Base-by-base conservation (phyloP, 2,113 vertebrate species). In the Hemichromis elongatus region DNA sequence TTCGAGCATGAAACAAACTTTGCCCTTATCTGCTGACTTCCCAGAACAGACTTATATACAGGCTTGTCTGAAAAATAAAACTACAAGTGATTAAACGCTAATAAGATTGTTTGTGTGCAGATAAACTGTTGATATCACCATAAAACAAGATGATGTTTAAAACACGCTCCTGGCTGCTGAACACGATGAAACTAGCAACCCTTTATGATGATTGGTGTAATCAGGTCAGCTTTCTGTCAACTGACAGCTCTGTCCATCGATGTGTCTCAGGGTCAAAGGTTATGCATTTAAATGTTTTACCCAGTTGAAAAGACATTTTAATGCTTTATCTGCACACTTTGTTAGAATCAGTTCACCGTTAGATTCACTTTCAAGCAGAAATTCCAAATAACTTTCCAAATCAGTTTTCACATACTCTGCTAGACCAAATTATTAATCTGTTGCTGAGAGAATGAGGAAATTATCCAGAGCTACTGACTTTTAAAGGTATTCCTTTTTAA, bases 311-410 rank as follows among this genome's bases (percentile, higher is more conserved):
- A 26, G 0, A 70, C 37, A 45, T 45, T 70, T 42, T 2, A 6
- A 24, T 0, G 0, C 37, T 24, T 68, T 16, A 45, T 26, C n/a
- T 42, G 63, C 13, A 45, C 21, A 1, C 16, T 70, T 68, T 68
- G 37, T 6, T 42, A 9, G 12, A 3, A 42, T 24, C 12, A 1
- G 35, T 40, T 66, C 19, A 14, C 12, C 1, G 2, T 40, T 40
- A 66, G 35, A 66, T 19, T 40, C 61, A 21, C n/a, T 66, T 66
- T 68, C 12, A 26, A 68, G 5, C n/a, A 68, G n/a, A 68, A 24
- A 68, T 6, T 14, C 35, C 12, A 42, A 68, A 42, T 1, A 0
- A 1, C 10, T 42, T 63, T 13, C 33, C 18, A 63, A n/a, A n/a
- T 7, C 33, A 35, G 10, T n/a, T 2, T 40, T 40, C n/a, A 0